These are phyloP conservation scores for Pongo abelii DNA, from an alignment of 2,113 vertebrate genomes.

Conservation along the genomic window DNA sequence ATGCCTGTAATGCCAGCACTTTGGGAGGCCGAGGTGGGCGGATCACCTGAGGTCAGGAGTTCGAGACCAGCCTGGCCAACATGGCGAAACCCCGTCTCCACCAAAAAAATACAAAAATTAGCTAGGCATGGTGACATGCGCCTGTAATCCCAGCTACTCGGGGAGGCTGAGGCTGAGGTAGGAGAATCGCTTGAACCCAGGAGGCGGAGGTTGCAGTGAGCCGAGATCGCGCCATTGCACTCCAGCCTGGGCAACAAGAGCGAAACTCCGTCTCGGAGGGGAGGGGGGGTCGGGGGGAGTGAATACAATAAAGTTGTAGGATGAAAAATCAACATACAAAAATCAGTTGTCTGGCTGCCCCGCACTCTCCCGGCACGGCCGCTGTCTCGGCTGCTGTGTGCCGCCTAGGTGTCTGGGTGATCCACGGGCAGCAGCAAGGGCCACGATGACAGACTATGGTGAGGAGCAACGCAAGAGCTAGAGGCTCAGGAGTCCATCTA, in stretches of 20 bases:
- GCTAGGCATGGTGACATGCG: not conserved
- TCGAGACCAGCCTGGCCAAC: not conserved
- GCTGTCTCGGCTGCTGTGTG: not conserved
- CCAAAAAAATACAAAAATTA: not conserved
- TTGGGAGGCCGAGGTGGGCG: not conserved
- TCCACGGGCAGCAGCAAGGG: slow-evolving; percentile 77
- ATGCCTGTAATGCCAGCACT: not conserved
- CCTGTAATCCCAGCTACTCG: not conserved
- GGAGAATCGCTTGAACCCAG: too few relatives aligned
- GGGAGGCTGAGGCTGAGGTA: too few relatives aligned
- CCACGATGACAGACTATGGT: slow-evolving; percentile 93
- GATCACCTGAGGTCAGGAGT: not conserved
- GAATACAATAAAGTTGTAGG: too few relatives aligned
- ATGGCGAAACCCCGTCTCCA: not conserved
- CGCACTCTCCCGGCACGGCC: not conserved
- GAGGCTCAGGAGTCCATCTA: slow-evolving; percentile 98
- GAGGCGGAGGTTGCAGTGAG: not conserved
- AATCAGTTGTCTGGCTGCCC: too few relatives aligned
- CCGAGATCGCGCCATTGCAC: not conserved
- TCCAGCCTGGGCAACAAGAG: not conserved
- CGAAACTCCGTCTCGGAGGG: not conserved
- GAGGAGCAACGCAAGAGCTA: slow-evolving; percentile 96
- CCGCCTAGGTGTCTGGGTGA: not conserved
- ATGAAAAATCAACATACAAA: too few relatives aligned
- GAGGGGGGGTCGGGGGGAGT: too few relatives aligned